A percentile compares a stretch with the other conserved stretches of the same genome.
Evolutionary conservation across 2,888 invertebrate species (phyloP).

Genomic region (Rhorus exstirpatorius): DNA sequence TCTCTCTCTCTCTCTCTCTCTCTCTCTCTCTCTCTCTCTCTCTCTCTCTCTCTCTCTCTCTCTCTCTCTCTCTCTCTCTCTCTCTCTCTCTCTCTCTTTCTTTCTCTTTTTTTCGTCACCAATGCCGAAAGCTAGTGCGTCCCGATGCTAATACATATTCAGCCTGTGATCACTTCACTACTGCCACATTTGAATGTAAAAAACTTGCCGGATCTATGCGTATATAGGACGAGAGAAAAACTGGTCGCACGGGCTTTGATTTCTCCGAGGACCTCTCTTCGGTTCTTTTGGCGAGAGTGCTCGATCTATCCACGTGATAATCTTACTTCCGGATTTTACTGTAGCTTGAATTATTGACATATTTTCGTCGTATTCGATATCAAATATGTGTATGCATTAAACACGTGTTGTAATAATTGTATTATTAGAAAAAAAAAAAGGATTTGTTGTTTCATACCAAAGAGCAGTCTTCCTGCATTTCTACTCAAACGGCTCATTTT

Average conservation of each 20-base stretch:
- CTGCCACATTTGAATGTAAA: constrained; percentile 66
- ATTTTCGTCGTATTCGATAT: background rate
- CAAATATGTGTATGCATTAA: background rate
- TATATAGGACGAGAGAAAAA: background rate
- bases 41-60: too few species aligned
- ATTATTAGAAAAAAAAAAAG: background rate
- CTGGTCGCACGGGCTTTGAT: constrained; percentile 59
- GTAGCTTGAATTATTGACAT: background rate
- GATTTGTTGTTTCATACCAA: too few species aligned
- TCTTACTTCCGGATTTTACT: background rate
- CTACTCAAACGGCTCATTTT: too few species aligned
- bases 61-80: background rate
- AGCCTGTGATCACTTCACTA: constrained; percentile 71
- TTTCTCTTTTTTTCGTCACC: constrained; percentile 37
- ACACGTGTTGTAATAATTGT: background rate
- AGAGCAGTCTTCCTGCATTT: too few species aligned
- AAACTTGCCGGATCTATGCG: constrained; percentile 67
- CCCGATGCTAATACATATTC: constrained; percentile 75
- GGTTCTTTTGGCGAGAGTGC: background rate
- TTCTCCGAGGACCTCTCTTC: constrained; percentile 67
- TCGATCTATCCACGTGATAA: constrained; percentile 13
- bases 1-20: background rate
- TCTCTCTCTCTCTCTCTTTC: background rate
- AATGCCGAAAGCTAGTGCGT: constrained; percentile 50
- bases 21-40: constrained; percentile 14